Evolutionary conservation across 2,797 vertebrate species (phyloP).

Genomic region (Sandelia bainsii): DNA sequence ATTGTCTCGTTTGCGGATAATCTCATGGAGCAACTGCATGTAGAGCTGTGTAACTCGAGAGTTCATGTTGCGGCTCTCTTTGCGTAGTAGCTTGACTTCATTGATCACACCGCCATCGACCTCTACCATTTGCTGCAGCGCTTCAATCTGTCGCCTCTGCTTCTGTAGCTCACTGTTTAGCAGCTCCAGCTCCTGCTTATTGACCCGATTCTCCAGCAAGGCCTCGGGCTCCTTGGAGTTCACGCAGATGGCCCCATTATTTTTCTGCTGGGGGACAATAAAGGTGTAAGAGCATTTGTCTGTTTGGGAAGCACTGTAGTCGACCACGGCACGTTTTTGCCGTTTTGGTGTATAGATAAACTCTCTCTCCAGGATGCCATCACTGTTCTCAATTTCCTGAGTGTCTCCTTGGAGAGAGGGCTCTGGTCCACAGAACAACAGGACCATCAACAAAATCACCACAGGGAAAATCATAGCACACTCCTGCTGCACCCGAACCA

Average conservation of each 20-base stretch:
- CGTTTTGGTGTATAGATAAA: conserved; percentile 85
- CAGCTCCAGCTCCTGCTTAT: conserved; percentile 93
- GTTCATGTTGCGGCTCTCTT: conserved; percentile 97
- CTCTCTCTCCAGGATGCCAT: conserved; percentile 83
- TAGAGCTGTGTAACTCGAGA: conserved; percentile 94
- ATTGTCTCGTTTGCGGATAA: conserved; percentile 93
- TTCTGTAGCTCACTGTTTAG: conserved; percentile 92
- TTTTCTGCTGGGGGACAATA: conserved; percentile 93
- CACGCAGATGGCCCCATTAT: conserved; percentile 93
- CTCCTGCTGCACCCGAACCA: conserved; percentile 31
- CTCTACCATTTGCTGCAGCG: conserved; percentile 91
- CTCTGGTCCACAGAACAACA: conserved; percentile 69
- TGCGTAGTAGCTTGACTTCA: conserved; percentile 93
- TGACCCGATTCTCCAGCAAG: conserved; percentile 88
- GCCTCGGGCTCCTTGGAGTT: conserved; percentile 92
- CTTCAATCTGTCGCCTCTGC: conserved; percentile 93
- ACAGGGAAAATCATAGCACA: conserved; percentile 57
- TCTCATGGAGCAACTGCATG: conserved; percentile 96
- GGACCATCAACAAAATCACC: conserved; percentile 44
- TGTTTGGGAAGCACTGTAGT: conserved; percentile 74
- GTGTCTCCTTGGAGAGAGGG: conserved; percentile 69
- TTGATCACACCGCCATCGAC: conserved; percentile 94
- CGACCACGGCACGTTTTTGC: conserved; percentile 75
- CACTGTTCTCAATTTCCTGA: conserved; percentile 81
- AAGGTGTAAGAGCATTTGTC: conserved; percentile 95